phyloP scores from a whole-genome alignment of 2,888 invertebrate genomes.

The Conomelus anceps region DNA sequence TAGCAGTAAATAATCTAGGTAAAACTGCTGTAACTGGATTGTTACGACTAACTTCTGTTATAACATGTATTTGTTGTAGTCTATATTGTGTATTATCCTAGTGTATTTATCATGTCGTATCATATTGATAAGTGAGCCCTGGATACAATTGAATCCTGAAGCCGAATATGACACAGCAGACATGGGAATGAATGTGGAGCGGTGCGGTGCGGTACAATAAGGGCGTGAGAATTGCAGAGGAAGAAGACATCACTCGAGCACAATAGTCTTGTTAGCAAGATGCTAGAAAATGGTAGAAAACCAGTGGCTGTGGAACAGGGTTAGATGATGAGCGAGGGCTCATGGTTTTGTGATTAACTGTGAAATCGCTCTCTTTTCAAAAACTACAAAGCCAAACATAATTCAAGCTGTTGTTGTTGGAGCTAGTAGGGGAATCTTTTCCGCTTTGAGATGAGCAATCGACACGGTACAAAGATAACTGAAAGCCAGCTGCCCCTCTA shows the following conservation, averaged over 20 bases:
- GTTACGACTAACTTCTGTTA: too few species aligned
- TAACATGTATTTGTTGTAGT: too few species aligned
- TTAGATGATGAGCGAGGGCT: neutral
- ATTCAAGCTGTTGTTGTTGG: neutral
- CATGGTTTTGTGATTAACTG: neutral
- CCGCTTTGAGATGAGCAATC: neutral
- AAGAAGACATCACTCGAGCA: neutral
- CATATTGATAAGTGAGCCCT: neutral
- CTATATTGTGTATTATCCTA: too few species aligned
- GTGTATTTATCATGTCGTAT: too few species aligned
- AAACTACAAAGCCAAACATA: constrained; percentile 9
- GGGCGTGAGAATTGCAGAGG: neutral
- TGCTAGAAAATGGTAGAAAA: neutral
- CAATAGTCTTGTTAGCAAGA: constrained; percentile 5
- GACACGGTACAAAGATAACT: neutral
- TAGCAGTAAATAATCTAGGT: too few species aligned
- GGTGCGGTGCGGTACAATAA: neutral
- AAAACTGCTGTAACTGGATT: too few species aligned
- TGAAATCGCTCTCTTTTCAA: neutral
- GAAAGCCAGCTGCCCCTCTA: neutral
- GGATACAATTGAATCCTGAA: neutral
- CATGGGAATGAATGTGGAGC: neutral
- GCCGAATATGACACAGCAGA: neutral
- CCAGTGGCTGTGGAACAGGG: neutral
- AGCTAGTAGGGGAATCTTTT: neutral